Evolutionary conservation across 2,113 vertebrate genomes (phyloP), one percentile per base, ranked within the genome.

Genomic region (Sterna hirundo): DNA sequence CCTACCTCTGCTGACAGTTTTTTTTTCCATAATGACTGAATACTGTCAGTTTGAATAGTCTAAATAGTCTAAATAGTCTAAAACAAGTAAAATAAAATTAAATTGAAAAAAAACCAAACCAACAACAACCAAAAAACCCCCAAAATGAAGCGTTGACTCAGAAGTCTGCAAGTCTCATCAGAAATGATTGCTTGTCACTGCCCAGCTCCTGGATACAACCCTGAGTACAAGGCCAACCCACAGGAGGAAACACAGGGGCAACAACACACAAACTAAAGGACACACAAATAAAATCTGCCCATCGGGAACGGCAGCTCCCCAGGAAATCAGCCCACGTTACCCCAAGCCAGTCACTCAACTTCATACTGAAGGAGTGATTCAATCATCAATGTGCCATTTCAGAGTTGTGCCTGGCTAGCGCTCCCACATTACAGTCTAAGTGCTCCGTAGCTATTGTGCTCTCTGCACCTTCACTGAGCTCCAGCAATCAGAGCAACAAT

Each of bases 261-360:
- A 52, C 36, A 68, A 14, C n/a, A 76, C 15, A 44, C 26, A 71
- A 65, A 75, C 27, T 36, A 58, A 58, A 85, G 8, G 34, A 72
- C 13, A 70, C 36, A 69, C 26, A 66, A 88, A 57, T 40, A 51
- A 76, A 51, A 66, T 25, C 26, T 55, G 38, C 60, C 64, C 20
- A 34, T n/a, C 10, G 7, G 16, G 51, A 71, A 0, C 4, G 1
- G 68, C 36, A 77, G 71, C 27, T 81, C 27, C 22, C 10, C 64
- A 71, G 49, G 55, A 81, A 90, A n/a, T 29, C 80, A 86, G 64
- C 55, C 26, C 57, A 34, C 29, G 12, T 25, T 27, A 84, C 21
- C 30, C 42, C 55, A 77, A 19, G 34, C 1, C 1, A 74, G 19
- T 65, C 1, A 0, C 44, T 70, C n/a, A 25, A 0, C 52, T 69